Conservation (phyloP, 2,888 invertebrate species). For the Ypsolopha scabrella region DNA sequence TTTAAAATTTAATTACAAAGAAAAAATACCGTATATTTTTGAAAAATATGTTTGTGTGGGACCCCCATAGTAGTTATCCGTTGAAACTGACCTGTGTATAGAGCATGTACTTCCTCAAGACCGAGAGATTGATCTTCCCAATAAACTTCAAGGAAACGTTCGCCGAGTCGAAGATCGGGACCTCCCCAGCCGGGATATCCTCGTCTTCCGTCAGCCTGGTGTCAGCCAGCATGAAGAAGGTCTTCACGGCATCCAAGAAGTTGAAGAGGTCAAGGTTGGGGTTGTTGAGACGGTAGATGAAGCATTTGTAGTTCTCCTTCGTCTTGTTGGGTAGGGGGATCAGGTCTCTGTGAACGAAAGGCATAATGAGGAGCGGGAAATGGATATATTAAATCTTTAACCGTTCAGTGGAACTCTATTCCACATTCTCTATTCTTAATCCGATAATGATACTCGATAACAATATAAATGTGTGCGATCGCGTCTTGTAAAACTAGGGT, state of each 20-base stretch:
- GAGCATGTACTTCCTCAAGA: slow-evolving; percentile 77
- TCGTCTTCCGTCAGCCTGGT: slow-evolving; percentile 73
- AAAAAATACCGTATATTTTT: no score
- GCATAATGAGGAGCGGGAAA: no score
- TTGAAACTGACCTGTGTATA: slow-evolving; percentile 71
- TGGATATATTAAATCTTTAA: no score
- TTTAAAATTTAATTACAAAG: no score
- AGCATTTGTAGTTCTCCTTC: slow-evolving; percentile 74
- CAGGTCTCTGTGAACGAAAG: slow-evolving; percentile 66
- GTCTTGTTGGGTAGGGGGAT: slow-evolving; percentile 76
- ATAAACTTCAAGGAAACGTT: slow-evolving; percentile 75
- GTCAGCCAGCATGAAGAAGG: slow-evolving; percentile 81
- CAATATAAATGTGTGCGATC: no score
- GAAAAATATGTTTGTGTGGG: no score
- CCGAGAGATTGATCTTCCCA: slow-evolving; percentile 72
- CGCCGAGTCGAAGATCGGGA: slow-evolving; percentile 78
- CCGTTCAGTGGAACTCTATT: no score
- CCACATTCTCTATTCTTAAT: no score
- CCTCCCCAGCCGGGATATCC: slow-evolving; percentile 74
- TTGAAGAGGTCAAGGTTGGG: slow-evolving; percentile 74
- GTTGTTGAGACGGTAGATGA: slow-evolving; percentile 74
- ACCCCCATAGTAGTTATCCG: no score
- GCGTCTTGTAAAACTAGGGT: no score
- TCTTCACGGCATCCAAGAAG: slow-evolving; percentile 75
- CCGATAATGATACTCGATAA: no score